phyloP scores from a whole-genome alignment of 1,140 invertebrate genomes.

The Drosophila ambigua region DNA sequence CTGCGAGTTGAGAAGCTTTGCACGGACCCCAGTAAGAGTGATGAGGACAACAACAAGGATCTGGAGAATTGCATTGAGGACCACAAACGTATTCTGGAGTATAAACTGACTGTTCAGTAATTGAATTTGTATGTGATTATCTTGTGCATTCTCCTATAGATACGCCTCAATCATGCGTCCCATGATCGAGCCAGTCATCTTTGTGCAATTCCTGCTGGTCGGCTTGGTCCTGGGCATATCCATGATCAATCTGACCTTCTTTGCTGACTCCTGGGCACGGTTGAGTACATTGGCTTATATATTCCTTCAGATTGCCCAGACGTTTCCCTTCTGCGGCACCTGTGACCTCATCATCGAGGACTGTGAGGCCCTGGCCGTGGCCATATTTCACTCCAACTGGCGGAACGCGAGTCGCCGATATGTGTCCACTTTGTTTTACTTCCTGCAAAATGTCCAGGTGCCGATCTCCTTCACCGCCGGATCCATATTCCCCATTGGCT shows the following conservation, averaged over 20 bases:
- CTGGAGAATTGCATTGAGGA: constrained; percentile 48
- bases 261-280: constrained; percentile 26
- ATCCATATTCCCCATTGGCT: constrained; percentile 46
- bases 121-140: background rate
- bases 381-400: constrained; percentile 58
- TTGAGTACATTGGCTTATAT: background rate
- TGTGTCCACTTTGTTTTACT: constrained; percentile 24
- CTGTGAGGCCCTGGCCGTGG: constrained; percentile 27
- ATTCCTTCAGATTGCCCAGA: constrained; percentile 28
- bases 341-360: constrained; percentile 52
- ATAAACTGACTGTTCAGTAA: background rate
- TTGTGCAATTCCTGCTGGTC: constrained; percentile 52
- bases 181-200: constrained; percentile 19
- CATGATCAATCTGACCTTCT: constrained; percentile 54
- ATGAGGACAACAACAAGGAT: constrained; percentile 22
- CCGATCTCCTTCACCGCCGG: constrained; percentile 51
- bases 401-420: constrained; percentile 25
- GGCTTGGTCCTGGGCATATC: constrained; percentile 38
- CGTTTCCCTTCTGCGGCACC: constrained; percentile 56
- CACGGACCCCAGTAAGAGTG: constrained; percentile 16
- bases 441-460: constrained; percentile 38
- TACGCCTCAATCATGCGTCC: constrained; percentile 32
- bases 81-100: constrained; percentile 49
- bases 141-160: background rate
- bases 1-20: constrained; percentile 34